Evolutionary conservation across 2,888 invertebrate species (phyloP), one percentile per base, ranked within the genome.

Genomic region (Torymus aiolomorphi): DNA sequence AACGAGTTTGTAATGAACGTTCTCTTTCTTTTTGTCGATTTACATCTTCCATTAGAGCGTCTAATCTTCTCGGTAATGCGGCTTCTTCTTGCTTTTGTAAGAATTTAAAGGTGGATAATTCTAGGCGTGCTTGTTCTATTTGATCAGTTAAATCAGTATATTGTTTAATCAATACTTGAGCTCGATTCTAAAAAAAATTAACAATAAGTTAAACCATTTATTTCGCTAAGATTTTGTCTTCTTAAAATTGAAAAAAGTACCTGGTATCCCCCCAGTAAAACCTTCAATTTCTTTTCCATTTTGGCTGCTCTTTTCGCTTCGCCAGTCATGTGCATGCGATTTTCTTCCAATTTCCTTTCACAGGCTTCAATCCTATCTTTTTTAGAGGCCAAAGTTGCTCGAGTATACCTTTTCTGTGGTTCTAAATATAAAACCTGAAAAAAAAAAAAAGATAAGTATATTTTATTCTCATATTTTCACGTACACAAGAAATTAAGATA

Each of bases 281-380:
- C 96, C 91, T 98, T 95, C 42, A 99, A 91, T 91, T 98, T 99
- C 91, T 98, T 99, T 91, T 99, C 99, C 93, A 98, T 95, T 91
- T 98, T 99, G 0, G 97, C 97, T 71, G 99, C 98, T 78, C 95
- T 94, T 91, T 98, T 99, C 0, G 99, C 98, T 91, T 99, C 97
- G 84, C 95, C 95, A 0, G 97, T 96, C 99, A 99, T 99, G 91
- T 98, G 98, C 80, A 94, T 94, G 83, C 98, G 93, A 90, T 99
- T 98, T 89, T 96, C 95, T 90, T 99, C 98, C 54, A 99, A 91
- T 82, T 96, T 92, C 87, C 98, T 97, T 88, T 98, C 98, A 0
- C 96, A 94, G 0, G 98, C 97, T 89, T 99, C 98, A 74, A 99
- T 92, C 62, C 98, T 93, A 91, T 99, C 99, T 89, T 98, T 99